These are phyloP conservation scores for Eristalis intricaria DNA, from an alignment of 2,888 invertebrate genomes.

Conservation along the genomic window DNA sequence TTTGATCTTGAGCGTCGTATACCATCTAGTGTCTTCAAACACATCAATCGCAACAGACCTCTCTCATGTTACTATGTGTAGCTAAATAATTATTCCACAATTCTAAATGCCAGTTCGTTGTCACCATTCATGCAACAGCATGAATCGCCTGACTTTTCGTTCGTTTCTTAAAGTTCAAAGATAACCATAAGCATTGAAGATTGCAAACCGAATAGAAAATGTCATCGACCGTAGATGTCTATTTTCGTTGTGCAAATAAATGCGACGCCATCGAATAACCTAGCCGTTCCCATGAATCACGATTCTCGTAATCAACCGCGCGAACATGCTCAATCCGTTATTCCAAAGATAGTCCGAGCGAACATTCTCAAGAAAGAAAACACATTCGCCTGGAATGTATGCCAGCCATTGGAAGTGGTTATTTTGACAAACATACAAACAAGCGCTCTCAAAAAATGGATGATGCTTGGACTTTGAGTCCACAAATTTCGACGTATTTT, in stretches of 20 bases:
- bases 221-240: conserved; percentile 29
- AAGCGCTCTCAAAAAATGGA: background rate
- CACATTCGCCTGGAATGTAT: background rate
- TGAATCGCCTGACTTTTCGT: background rate
- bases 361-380: background rate
- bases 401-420: background rate
- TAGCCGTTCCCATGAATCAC: conserved; percentile 6
- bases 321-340: background rate
- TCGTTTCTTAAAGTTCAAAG: conserved; percentile 1
- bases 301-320: background rate
- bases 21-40: no score
- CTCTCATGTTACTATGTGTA: background rate
- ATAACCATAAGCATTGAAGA: conserved; percentile 11
- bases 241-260: conserved; percentile 29
- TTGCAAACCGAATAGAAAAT: conserved; percentile 2
- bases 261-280: conserved; percentile 1
- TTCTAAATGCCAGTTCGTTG: background rate
- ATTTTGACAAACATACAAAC: background rate
- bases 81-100: background rate
- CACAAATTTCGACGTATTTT: background rate
- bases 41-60: no score
- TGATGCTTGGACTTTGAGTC: background rate
- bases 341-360: background rate
- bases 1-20: no score
- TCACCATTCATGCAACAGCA: background rate